These are phyloP conservation scores for Jordanella pulchra DNA, from an alignment of 2,797 vertebrate species.

Conservation along the genomic window DNA sequence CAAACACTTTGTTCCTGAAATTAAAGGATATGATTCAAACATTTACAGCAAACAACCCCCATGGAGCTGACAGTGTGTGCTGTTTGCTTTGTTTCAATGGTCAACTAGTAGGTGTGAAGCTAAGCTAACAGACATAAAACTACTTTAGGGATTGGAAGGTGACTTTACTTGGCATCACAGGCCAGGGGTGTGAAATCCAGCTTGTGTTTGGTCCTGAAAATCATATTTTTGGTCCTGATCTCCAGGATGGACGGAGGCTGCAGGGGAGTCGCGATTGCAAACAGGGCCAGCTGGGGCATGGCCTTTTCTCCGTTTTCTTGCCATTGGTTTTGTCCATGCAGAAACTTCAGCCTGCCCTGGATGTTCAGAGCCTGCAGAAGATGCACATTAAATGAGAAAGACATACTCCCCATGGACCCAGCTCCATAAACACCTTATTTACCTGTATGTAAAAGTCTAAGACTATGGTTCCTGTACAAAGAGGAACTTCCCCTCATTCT, in stretches of 20 bases:
- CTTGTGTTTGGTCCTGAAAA: conserved; percentile 89
- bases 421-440: background rate
- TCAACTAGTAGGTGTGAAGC: background rate
- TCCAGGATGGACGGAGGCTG: conserved; percentile 85
- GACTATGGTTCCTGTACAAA: background rate
- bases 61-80: background rate
- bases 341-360: conserved; percentile 81
- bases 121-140: background rate
- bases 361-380: conserved; percentile 79
- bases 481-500: background rate
- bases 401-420: background rate
- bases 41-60: background rate
- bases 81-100: background rate
- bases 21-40: background rate
- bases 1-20: background rate
- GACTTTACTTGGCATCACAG: conserved; percentile 82
- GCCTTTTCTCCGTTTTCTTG: conserved; percentile 62
- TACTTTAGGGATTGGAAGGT: background rate
- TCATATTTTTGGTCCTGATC: conserved; percentile 82
- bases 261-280: conserved; percentile 81
- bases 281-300: conserved; percentile 79
- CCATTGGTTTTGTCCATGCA: conserved; percentile 78
- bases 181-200: conserved; percentile 87
- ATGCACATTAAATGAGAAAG: background rate
- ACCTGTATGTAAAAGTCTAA: background rate